Conservation (phyloP, 2,888 invertebrate genomes). For the Drosophila helvetica region DNA sequence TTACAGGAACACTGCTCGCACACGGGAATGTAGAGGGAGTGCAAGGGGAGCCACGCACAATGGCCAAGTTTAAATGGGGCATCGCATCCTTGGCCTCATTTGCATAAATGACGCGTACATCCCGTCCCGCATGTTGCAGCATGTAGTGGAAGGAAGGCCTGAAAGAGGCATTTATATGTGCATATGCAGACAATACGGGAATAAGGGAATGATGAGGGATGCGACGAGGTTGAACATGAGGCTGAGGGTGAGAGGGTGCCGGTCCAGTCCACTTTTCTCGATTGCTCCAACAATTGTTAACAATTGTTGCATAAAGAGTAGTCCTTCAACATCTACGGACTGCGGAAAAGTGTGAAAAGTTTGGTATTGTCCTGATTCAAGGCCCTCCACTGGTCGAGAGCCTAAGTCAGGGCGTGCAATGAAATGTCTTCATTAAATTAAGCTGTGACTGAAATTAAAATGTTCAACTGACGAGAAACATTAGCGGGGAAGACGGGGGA, state of each 20-base stretch:
- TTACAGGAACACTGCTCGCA: background rate
- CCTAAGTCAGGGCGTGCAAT: constrained; percentile 61
- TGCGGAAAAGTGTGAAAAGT: constrained; percentile 48
- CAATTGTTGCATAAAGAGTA: constrained; percentile 73
- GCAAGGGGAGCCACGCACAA: constrained; percentile 58
- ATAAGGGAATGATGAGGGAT: constrained; percentile 7
- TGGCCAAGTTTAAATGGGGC: constrained; percentile 67
- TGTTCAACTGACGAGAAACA: constrained; percentile 53
- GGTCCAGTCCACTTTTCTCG: constrained; percentile 35
- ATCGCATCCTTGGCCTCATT: constrained; percentile 75
- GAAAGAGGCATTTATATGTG: constrained; percentile 49
- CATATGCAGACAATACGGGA: constrained; percentile 28
- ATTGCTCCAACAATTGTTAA: constrained; percentile 68
- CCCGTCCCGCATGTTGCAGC: constrained; percentile 39
- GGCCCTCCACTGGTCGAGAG: background rate
- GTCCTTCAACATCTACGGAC: constrained; percentile 60
- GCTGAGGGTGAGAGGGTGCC: background rate
- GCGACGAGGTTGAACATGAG: background rate
- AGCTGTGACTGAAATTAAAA: constrained; percentile 65
- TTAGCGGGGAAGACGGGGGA: no score
- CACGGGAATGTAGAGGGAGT: background rate
- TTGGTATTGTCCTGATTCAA: constrained; percentile 2
- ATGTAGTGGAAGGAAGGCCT: constrained; percentile 20
- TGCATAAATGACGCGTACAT: constrained; percentile 70
- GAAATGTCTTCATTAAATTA: constrained; percentile 76